Evolutionary conservation across 2,888 invertebrate genomes (phyloP).

Genomic region (Leptinotarsa peninsularis): DNA sequence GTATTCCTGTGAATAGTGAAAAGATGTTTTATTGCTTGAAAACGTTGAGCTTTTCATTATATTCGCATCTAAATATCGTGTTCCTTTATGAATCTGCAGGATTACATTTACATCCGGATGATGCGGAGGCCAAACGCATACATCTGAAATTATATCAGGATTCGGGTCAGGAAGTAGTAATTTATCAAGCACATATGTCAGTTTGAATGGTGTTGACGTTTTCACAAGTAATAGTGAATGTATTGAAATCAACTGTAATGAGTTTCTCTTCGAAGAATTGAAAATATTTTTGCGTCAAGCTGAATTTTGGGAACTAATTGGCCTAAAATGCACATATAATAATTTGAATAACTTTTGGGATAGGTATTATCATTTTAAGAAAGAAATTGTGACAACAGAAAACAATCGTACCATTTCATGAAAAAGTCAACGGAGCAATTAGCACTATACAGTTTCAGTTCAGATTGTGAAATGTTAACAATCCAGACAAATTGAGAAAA

Average conservation of each 20-base stretch:
- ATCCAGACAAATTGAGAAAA: too few species aligned
- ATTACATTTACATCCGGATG: conserved; percentile 1
- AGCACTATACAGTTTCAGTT: too few species aligned
- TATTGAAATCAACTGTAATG: background rate
- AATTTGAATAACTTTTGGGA: too few species aligned
- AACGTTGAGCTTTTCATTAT: conserved; percentile 3
- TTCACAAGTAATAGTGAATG: background rate
- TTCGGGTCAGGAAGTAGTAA: conserved; percentile 5
- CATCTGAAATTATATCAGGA: background rate
- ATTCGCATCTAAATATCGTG: conserved; percentile 10
- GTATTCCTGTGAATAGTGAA: background rate
- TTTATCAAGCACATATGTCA: background rate
- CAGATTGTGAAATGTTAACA: too few species aligned
- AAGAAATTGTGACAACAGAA: too few species aligned
- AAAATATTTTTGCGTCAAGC: too few species aligned
- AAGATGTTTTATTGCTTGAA: background rate
- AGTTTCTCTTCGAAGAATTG: too few species aligned
- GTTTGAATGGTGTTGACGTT: background rate
- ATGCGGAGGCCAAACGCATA: background rate
- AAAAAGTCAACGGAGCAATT: too few species aligned
- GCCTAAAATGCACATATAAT: too few species aligned
- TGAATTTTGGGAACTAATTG: too few species aligned
- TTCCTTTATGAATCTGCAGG: background rate
- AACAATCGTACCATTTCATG: too few species aligned
- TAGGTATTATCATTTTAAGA: too few species aligned